Conservation (phyloP, 2,797 vertebrate genomes). For the Mycteria americana region DNA sequence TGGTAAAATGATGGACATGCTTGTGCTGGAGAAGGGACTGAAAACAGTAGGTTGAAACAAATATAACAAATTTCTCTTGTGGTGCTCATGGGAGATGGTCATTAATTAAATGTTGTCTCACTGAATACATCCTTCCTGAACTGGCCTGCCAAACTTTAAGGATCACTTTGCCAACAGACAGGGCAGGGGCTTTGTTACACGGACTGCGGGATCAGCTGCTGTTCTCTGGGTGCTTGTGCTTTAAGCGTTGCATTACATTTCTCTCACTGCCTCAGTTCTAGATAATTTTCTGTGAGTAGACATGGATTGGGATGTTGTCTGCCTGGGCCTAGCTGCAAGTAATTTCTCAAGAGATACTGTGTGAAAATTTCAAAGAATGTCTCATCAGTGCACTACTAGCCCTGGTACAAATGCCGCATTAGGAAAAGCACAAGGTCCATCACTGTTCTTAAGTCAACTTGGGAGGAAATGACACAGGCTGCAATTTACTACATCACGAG, state of each 20-base stretch:
- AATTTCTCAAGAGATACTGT: neutral
- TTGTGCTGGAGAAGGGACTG: neutral
- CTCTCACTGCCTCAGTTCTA: neutral
- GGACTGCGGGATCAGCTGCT: neutral
- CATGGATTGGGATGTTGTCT: neutral
- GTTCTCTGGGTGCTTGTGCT: neutral
- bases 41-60: neutral
- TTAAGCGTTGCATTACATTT: neutral
- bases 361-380: neutral
- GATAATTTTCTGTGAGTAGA: neutral
- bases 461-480: neutral
- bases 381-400: neutral
- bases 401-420: neutral
- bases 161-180: neutral
- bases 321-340: neutral
- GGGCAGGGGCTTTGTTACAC: neutral
- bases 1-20: neutral
- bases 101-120: neutral
- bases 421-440: neutral
- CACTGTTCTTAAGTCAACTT: neutral
- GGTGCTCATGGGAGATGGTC: neutral
- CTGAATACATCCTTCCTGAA: neutral
- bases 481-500: neutral
- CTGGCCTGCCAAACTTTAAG: neutral
- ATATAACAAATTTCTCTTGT: neutral